Evolutionary conservation across 2,113 vertebrate genomes (phyloP).

Genomic region (Macroglossus sobrinus): DNA sequence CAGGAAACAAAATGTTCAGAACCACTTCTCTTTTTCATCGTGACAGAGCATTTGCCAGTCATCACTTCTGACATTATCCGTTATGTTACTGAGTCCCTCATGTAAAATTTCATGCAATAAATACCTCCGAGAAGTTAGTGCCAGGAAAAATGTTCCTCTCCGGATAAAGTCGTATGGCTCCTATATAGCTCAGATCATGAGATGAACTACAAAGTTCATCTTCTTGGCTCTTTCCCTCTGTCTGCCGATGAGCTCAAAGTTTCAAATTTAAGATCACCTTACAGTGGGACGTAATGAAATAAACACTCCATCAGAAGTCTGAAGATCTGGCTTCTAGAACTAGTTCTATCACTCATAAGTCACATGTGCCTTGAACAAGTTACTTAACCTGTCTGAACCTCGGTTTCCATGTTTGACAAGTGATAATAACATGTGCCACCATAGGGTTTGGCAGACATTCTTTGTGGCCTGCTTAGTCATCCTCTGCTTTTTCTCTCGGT

Average conservation of each 20-base stretch:
- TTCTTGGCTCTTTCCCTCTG: neutral
- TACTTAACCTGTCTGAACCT: neutral
- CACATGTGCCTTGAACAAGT: neutral
- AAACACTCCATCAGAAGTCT: neutral
- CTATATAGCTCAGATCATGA: conserved; percentile 1
- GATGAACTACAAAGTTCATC: neutral
- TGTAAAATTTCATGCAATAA: neutral
- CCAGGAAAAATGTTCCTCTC: neutral
- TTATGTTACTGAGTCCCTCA: neutral
- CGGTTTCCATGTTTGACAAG: neutral
- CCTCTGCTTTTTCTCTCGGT: neutral
- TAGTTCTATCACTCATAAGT: neutral
- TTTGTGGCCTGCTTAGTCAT: neutral
- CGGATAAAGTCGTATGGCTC: neutral
- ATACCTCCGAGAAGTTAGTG: neutral
- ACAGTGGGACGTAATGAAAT: neutral
- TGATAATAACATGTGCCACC: neutral
- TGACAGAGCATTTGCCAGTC: neutral
- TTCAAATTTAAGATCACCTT: neutral
- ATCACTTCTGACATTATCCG: neutral
- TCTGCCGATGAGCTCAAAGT: neutral
- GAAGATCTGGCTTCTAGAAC: neutral
- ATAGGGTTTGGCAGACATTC: neutral
- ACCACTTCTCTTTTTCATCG: neutral
- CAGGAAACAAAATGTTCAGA: conserved; percentile 13